Evolutionary conservation across 2,113 vertebrate genomes (phyloP).

Genomic region (Mionectes macconnelli): DNA sequence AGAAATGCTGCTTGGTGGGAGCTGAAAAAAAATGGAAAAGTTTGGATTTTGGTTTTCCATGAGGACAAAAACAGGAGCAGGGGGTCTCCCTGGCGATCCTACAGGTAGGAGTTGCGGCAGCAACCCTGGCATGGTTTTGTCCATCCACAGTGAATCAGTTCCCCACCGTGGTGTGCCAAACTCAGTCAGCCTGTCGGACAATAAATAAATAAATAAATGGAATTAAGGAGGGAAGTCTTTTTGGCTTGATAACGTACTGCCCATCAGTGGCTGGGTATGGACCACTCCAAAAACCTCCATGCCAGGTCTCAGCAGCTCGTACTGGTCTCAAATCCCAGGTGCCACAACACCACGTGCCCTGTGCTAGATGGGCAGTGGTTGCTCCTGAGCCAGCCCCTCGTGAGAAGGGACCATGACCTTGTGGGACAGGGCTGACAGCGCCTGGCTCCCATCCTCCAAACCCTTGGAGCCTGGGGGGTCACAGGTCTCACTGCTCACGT

Average conservation of each 20-base stretch:
- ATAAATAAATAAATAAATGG: neutral
- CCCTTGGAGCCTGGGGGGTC: neutral
- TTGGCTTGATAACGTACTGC: neutral
- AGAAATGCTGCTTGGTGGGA: neutral
- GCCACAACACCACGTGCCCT: rapidly evolving
- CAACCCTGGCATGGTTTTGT: neutral
- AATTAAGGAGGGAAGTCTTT: neutral
- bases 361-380: neutral
- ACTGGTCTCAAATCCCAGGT: neutral
- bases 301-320: neutral
- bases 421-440: rapidly evolving
- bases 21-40: neutral
- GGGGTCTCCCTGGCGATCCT: neutral
- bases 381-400: neutral
- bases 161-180: rapidly evolving
- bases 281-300: neutral
- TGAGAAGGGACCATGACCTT: neutral
- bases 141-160: too few relatives aligned
- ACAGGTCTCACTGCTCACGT: neutral
- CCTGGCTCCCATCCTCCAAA: neutral
- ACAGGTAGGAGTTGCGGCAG: neutral
- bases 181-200: neutral
- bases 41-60: neutral
- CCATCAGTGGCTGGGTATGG: neutral
- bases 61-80: neutral